Evolutionary conservation across 2,113 vertebrate species (phyloP).

Genomic region (Eira barbara): DNA sequence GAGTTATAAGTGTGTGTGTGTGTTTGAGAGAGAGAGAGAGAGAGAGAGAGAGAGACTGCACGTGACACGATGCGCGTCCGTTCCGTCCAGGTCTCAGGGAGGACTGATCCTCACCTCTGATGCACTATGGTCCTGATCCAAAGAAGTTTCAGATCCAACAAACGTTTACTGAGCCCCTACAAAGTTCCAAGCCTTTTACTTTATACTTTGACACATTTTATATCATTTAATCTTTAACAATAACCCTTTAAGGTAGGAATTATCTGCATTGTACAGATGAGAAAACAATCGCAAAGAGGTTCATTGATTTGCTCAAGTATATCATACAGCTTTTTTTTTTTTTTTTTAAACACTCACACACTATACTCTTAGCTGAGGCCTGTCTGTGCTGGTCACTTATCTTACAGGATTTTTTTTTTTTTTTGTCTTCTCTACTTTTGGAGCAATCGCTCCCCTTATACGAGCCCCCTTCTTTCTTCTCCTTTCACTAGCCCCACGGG

Average conservation of each 20-base stretch:
- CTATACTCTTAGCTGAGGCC: conserved; percentile 65
- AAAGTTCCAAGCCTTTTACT: conserved; percentile 75
- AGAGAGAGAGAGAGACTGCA: not conserved
- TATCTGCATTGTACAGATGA: conserved; percentile 72
- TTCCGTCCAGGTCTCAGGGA: conserved; percentile 26
- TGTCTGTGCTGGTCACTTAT: conserved; percentile 60
- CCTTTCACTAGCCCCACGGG: conserved; percentile 42
- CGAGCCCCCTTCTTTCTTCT: conserved; percentile 43
- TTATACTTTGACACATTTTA: conserved; percentile 74
- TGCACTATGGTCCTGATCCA: not conserved
- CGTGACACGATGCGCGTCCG: not conserved
- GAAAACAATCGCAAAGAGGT: conserved; percentile 73
- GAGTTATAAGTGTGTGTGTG: not conserved
- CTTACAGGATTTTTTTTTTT: conserved; percentile 59
- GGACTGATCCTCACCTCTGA: not conserved
- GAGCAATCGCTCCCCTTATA: conserved; percentile 9
- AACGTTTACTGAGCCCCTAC: conserved; percentile 63
- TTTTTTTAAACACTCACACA: conserved; percentile 55
- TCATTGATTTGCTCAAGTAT: conserved; percentile 77
- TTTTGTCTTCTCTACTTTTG: conserved; percentile 47
- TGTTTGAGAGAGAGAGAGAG: no score
- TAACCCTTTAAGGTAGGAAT: conserved; percentile 66
- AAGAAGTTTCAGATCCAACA: conserved; percentile 63
- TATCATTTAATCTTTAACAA: conserved; percentile 75
- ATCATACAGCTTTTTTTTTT: conserved; percentile 65